Conservation (phyloP, 1,140 invertebrate species). For the Chelonus insularis region DNA sequence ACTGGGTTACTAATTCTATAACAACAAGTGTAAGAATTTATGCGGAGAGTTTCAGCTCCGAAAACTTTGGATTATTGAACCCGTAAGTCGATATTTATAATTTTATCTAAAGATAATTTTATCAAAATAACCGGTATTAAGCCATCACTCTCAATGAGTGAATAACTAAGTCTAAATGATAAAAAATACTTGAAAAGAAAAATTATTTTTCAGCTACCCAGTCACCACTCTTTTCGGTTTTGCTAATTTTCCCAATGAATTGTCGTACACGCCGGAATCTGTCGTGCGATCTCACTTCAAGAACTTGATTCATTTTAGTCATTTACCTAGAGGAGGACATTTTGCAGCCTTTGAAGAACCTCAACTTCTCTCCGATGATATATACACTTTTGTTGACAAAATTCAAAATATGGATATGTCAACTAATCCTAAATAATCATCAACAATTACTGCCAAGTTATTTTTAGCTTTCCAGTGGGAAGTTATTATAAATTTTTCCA, state of each 20-base stretch:
- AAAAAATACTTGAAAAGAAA: no score
- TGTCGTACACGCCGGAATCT: conserved; percentile 50
- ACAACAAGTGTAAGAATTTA: conserved; percentile 70
- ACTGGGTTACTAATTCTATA: conserved; percentile 73
- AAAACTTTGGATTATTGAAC: conserved; percentile 38
- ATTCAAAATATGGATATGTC: conserved; percentile 25
- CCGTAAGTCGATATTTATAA: conserved; percentile 55
- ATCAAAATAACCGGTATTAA: no score
- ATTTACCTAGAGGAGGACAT: conserved; percentile 64
- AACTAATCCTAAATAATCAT: no score
- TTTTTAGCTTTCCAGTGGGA: no score
- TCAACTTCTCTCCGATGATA: conserved; percentile 53
- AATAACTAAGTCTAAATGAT: no score
- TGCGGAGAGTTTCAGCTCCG: conserved; percentile 62
- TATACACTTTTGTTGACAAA: conserved; percentile 36
- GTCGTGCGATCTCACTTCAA: conserved; percentile 53
- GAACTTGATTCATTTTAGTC: conserved; percentile 56
- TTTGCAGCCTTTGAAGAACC: conserved; percentile 69
- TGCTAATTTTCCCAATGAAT: conserved; percentile 60
- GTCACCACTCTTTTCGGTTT: no score
- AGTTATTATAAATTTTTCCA: no score
- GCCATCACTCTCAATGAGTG: no score
- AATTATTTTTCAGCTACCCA: conserved; percentile 48
- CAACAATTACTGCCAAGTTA: no score
- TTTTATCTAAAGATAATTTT: background rate